Percentiles rank a stretch among this genome's conserved stretches.
These are phyloP conservation scores for Leptestheria dahalacensis DNA, from an alignment of 1,140 invertebrate species.

Conservation along the genomic window DNA sequence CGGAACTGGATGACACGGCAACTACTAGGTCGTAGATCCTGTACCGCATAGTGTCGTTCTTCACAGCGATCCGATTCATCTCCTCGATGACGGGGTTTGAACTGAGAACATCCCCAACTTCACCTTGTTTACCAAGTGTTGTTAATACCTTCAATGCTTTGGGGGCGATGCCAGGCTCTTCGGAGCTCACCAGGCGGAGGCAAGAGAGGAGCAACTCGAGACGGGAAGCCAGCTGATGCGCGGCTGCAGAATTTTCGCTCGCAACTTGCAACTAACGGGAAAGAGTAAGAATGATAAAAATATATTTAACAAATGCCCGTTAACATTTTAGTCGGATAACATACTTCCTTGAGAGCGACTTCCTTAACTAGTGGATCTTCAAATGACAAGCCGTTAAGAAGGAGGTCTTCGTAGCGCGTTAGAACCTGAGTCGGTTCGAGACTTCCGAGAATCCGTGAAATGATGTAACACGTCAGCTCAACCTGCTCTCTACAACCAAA, in stretches of 20 bases:
- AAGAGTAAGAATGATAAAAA: not conserved
- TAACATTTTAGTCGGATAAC: no score
- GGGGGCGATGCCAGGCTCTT: not conserved
- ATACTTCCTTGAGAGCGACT: slow-evolving; percentile 3
- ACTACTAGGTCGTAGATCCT: slow-evolving; percentile 2
- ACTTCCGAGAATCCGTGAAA: not conserved
- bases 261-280: not conserved
- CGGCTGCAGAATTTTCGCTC: not conserved
- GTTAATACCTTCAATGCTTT: slow-evolving; percentile 4
- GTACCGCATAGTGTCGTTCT: slow-evolving; percentile 1
- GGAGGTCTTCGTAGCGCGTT: not conserved
- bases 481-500: not conserved
- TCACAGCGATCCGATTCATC: not conserved
- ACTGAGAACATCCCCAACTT: not conserved
- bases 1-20: not conserved
- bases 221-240: not conserved
- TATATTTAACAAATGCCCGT: not conserved
- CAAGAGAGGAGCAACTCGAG: not conserved
- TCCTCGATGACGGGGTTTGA: not conserved
- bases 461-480: slow-evolving; percentile 4
- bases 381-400: not conserved
- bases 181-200: not conserved
- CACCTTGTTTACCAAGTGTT: not conserved
- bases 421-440: not conserved
- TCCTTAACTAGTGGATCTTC: not conserved